These are phyloP conservation scores for Musca vetustissima DNA, from an alignment of 1,140 invertebrate species.

Conservation along the genomic window DNA sequence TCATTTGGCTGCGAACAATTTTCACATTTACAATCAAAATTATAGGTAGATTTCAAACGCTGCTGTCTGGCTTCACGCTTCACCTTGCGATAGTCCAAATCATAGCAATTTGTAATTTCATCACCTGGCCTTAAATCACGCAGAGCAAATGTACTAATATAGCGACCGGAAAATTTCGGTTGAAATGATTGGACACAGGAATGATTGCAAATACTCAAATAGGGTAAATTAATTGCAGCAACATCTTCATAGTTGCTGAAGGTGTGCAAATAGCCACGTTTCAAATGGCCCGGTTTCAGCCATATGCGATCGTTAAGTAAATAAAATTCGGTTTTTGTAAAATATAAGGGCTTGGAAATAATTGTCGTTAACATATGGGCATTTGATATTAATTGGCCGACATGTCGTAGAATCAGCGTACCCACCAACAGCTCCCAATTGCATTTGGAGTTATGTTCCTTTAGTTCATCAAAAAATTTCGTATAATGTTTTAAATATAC, in stretches of 20 bases:
- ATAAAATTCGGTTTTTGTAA: conserved; percentile 26
- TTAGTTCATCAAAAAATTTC: conserved; percentile 32
- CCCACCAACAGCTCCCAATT: conserved; percentile 37
- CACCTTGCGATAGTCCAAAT: conserved; percentile 32
- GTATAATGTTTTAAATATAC: conserved; percentile 38
- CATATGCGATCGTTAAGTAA: conserved; percentile 37
- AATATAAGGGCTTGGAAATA: conserved; percentile 8
- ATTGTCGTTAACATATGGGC: conserved; percentile 38
- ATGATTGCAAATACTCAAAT: conserved; percentile 45
- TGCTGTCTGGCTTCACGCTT: conserved; percentile 20
- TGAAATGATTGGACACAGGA: conserved; percentile 35
- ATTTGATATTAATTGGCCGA: conserved; percentile 41
- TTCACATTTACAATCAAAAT: conserved; percentile 40
- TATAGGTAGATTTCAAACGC: conserved; percentile 33
- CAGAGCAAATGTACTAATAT: conserved; percentile 31
- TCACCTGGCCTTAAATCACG: conserved; percentile 26
- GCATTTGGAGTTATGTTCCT: not conserved
- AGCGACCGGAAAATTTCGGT: conserved; percentile 36
- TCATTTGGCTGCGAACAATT: conserved; percentile 34
- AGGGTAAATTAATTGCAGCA: conserved; percentile 43
- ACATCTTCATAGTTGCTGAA: conserved; percentile 27
- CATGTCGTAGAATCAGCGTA: conserved; percentile 38
- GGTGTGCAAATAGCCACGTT: conserved; percentile 36
- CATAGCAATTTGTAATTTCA: conserved; percentile 49
- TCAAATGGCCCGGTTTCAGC: conserved; percentile 32